Evolutionary conservation across 30 jellyfish, hydroid and myxozoan species (phyloP).

Genomic region (Mastigias papua): DNA sequence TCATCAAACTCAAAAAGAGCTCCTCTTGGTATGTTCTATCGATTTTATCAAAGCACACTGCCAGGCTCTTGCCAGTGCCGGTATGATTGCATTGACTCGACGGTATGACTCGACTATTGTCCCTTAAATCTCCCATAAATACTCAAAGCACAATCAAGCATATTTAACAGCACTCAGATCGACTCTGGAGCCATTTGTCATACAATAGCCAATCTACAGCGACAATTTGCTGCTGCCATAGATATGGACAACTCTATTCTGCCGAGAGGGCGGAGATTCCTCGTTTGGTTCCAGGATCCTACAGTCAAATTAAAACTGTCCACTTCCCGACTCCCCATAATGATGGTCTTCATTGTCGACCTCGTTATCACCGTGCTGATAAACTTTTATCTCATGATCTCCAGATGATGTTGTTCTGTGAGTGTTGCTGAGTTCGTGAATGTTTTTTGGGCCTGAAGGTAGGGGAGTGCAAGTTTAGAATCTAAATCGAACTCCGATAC

Average conservation of each 20-base stretch:
- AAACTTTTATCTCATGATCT: conserved; percentile 4
- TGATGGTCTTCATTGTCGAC: conserved; percentile 21
- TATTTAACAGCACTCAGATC: not conserved
- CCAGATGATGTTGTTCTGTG: conserved; percentile 49
- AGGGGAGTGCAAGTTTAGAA: not conserved
- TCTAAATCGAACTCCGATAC: not conserved
- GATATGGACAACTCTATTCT: no score
- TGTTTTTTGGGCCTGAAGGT: conserved; percentile 25
- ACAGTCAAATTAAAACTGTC: not conserved
- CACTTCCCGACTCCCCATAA: conserved; percentile 35
- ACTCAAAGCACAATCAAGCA: not conserved
- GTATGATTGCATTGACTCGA: no score
- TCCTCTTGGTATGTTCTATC: no score
- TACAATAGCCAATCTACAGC: not conserved
- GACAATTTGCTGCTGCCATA: not conserved
- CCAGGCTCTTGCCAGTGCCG: no score
- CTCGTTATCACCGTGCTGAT: conserved; percentile 10
- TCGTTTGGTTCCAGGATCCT: not conserved
- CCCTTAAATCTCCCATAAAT: not conserved
- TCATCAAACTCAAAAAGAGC: no score
- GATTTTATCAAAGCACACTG: no score
- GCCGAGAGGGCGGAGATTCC: no score
- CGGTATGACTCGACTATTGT: not conserved
- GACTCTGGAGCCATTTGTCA: not conserved
- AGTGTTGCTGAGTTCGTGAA: conserved; percentile 53